Evolutionary conservation across 2,113 vertebrate species (phyloP).

Genomic region (Seriola aureovittata): DNA sequence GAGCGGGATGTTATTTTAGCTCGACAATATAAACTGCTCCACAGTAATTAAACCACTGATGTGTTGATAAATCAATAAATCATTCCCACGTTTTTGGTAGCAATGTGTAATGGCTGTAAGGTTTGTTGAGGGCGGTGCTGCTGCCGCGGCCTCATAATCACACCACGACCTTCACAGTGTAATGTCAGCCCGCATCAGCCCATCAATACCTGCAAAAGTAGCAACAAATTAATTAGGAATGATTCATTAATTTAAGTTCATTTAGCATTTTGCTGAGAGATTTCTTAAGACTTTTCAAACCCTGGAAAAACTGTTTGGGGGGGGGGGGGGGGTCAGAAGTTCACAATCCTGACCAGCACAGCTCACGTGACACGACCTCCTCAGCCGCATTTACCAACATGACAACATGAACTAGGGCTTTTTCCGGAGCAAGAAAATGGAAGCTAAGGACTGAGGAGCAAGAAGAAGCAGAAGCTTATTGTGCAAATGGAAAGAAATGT

Average conservation of each 20-base stretch:
- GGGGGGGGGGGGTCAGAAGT: too few relatives aligned
- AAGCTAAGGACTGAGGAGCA: neutral
- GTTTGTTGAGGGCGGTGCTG: neutral
- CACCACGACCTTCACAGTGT: neutral
- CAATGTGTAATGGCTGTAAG: conserved; percentile 5
- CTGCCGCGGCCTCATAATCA: neutral
- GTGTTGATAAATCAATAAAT: conserved; percentile 28
- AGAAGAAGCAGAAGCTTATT: neutral
- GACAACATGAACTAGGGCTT: conserved; percentile 1
- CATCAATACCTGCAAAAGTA: neutral
- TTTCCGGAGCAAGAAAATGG: neutral
- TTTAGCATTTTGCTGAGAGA: neutral
- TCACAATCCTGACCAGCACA: too few relatives aligned
- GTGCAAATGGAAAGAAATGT: neutral
- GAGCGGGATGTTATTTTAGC: neutral
- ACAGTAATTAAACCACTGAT: conserved; percentile 43
- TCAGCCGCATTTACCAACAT: too few relatives aligned
- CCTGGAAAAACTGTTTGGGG: neutral
- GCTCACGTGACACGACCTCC: too few relatives aligned
- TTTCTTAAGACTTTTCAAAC: too few relatives aligned
- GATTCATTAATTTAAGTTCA: neutral
- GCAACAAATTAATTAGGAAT: neutral
- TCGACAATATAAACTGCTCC: conserved; percentile 28
- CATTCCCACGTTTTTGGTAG: neutral
- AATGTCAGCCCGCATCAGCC: neutral